These are phyloP conservation scores for Stigmatopora nigra DNA, from an alignment of 2,113 vertebrate species.

Conservation along the genomic window DNA sequence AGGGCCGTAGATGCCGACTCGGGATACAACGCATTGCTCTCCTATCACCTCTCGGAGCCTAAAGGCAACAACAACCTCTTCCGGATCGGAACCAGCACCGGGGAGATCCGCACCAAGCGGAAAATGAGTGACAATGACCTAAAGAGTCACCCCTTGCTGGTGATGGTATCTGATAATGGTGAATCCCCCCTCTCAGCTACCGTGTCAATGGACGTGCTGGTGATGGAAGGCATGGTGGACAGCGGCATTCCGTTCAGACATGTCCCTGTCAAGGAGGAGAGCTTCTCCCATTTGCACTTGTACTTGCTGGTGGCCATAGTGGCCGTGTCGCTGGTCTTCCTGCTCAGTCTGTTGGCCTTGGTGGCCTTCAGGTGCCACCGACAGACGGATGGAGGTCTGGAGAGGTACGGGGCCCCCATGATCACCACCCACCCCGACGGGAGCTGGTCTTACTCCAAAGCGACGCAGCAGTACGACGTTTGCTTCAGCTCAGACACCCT, in stretches of 20 bases:
- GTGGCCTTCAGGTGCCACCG: constrained; percentile 53
- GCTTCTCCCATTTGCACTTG: constrained; percentile 64
- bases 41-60: constrained; percentile 49
- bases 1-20: constrained; percentile 39
- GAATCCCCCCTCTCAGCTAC: constrained; percentile 72
- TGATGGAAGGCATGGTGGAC: constrained; percentile 68
- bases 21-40: constrained; percentile 47
- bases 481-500: constrained; percentile 65
- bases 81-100: constrained; percentile 45
- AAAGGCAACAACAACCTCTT: constrained; percentile 53
- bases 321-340: constrained; percentile 70
- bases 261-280: constrained; percentile 42
- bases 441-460: constrained; percentile 64
- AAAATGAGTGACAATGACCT: constrained; percentile 69
- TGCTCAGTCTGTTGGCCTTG: constrained; percentile 50
- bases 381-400: constrained; percentile 35
- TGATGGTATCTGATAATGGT: constrained; percentile 72
- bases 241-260: constrained; percentile 71
- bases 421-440: constrained; percentile 62
- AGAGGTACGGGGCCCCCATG: constrained; percentile 45
- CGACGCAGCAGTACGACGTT: constrained; percentile 64
- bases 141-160: constrained; percentile 70
- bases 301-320: constrained; percentile 70
- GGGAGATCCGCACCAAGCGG: constrained; percentile 53
- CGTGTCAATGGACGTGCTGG: constrained; percentile 65